Evolutionary conservation across 1,140 invertebrate genomes (phyloP).

Genomic region (Sinella curviseta): DNA sequence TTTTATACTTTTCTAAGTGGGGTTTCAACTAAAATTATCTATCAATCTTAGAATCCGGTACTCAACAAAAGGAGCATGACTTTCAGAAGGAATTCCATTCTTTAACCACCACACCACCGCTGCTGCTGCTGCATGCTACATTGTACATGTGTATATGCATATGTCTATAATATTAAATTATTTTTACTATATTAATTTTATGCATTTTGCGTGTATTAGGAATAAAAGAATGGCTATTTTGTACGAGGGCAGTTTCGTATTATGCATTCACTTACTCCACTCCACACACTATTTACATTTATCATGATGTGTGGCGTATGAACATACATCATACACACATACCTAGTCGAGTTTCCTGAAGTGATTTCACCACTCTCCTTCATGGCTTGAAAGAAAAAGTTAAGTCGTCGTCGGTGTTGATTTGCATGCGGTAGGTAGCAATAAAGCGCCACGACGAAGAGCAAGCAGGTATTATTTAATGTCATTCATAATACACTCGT

Average conservation of each 20-base stretch:
- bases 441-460: neutral
- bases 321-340: too few relatives aligned
- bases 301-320: too few relatives aligned
- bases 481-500: neutral
- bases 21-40: constrained; percentile 4
- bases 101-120: too few relatives aligned
- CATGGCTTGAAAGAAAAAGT: neutral
- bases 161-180: neutral
- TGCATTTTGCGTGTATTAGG: neutral
- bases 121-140: neutral
- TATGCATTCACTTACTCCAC: neutral
- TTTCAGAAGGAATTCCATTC: constrained; percentile 20
- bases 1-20: neutral
- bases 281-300: too few relatives aligned
- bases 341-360: neutral
- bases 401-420: neutral
- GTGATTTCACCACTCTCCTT: neutral
- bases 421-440: constrained; percentile 16
- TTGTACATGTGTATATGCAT: neutral
- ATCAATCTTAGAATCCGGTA: constrained; percentile 3
- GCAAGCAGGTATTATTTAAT: constrained; percentile 2
- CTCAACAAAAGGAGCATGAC: neutral
- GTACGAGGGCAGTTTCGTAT: neutral
- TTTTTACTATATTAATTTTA: neutral
- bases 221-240: neutral